Evolutionary conservation across 35 echinoderm and acorn worm genomes (phyloP), one percentile per base, ranked within the genome.

Genomic region (Hemicentrotus pulcherrimus): DNA sequence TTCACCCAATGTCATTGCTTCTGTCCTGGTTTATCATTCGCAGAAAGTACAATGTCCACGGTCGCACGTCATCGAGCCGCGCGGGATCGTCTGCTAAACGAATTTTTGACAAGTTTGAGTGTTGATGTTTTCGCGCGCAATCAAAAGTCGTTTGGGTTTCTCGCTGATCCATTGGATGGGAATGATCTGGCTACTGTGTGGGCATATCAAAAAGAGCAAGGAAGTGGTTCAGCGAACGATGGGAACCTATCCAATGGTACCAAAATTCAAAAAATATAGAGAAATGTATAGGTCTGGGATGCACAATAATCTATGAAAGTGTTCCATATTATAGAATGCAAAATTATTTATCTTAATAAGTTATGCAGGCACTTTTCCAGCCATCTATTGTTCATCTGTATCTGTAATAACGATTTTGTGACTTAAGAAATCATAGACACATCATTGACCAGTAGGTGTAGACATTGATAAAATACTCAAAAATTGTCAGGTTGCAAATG

Each of bases 1-100:
- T 90, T 90, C 46, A 33, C 32, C 88, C 88, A 90, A 90, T 90
- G 88, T 90, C 88, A 90, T 90, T 90, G 46, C 88, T 90, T 33
- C 32, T 90, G 32, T 11, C 88, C 88, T 90, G 88, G 88, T 90
- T 90, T 90, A 45, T 90, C 88, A 90, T 90, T 90, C 46, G 88
- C 88, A 22, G 32, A 90, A 90, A 90, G 88, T 90, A 90, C 88
- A 47, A 90, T 90, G 88, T 90, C 88, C 88, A 90, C 88, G 88
- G 4, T 90, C 46, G 88, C 88, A 90, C 46, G 88, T 90, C 88
- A 90, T 33, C 19, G 88, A 15, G 88, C 24, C 88, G 88, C 46
- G 46, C 32, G 33, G 18, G 32, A 45, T 90, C 88, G 88, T 90
- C 88, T 90, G 88, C 88, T 32, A 33, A 90, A 90, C 88, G 32